These are phyloP conservation scores for Oryzias javanicus DNA, from an alignment of 2,113 vertebrate genomes.

Conservation along the genomic window DNA sequence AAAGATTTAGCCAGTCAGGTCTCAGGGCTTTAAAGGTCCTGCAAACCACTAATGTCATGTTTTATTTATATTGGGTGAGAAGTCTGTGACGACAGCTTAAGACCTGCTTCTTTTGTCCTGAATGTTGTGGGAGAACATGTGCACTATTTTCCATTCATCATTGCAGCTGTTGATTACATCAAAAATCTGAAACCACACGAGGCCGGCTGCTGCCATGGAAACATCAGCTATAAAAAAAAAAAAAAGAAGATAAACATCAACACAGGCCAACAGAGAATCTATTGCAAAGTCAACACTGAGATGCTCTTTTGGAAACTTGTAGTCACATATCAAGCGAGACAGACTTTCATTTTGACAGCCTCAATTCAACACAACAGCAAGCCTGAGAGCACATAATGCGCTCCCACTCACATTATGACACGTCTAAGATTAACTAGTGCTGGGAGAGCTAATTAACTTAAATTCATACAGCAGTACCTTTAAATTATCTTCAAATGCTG, in stretches of 20 bases:
- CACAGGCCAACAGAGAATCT: conserved; percentile 1
- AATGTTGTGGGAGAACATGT: conserved; percentile 27
- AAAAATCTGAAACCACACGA: conserved; percentile 9
- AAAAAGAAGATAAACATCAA: conserved; percentile 10
- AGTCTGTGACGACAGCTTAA: conserved; percentile 20
- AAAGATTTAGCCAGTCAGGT: not conserved
- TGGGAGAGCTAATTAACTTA: conserved; percentile 63
- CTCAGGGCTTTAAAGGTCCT: conserved; percentile 34
- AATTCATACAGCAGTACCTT: conserved; percentile 60
- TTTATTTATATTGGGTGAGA: conserved; percentile 37
- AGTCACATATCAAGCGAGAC: conserved; percentile 14
- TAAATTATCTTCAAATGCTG: conserved; percentile 64
- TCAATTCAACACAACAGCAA: conserved; percentile 36
- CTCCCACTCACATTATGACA: conserved; percentile 46
- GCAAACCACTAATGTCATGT: conserved; percentile 45
- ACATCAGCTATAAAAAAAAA: conserved; percentile 5
- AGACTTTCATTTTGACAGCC: conserved; percentile 12
- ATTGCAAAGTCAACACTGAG: conserved; percentile 8
- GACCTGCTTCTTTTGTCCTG: conserved; percentile 13
- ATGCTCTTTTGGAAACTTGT: conserved; percentile 19
- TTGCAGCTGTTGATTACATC: conserved; percentile 7
- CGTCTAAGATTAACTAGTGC: conserved; percentile 58
- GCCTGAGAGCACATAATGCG: conserved; percentile 1
- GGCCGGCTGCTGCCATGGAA: conserved; percentile 6
- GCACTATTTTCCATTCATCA: conserved; percentile 5